Percentiles rank a stretch among this genome's conserved stretches.
Conservation (phyloP, 2,888 invertebrate genomes). For the Coremacera marginata region DNA sequence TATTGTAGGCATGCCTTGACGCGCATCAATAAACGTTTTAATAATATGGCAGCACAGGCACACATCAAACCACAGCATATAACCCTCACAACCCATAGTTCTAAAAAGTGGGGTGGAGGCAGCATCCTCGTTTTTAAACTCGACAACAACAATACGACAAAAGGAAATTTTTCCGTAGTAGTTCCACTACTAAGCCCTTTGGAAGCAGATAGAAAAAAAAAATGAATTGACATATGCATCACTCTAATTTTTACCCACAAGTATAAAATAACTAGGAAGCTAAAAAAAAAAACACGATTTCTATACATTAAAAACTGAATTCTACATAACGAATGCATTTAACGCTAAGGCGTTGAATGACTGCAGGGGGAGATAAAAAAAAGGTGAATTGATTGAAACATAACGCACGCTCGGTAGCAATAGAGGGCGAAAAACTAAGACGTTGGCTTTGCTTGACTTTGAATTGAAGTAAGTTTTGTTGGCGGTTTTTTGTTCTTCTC, state of each 20-base stretch:
- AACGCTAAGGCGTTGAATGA: background rate
- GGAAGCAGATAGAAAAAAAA: too few relatives aligned
- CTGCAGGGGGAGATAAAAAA: background rate
- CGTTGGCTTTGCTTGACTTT: background rate
- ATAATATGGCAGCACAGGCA: conserved; percentile 15
- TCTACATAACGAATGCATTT: conserved; percentile 35
- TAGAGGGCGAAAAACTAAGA: background rate
- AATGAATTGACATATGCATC: too few relatives aligned
- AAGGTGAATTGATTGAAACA: conserved; percentile 24
- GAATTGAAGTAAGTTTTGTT: background rate
- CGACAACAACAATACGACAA: too few relatives aligned
- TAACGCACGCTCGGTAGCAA: background rate
- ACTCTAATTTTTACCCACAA: too few relatives aligned
- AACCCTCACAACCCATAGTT: too few relatives aligned
- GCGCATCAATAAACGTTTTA: conserved; percentile 37
- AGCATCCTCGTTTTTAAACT: background rate
- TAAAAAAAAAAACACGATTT: too few relatives aligned
- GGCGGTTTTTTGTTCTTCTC: too few relatives aligned
- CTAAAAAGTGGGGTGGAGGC: background rate
- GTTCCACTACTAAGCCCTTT: too few relatives aligned
- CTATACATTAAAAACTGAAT: background rate
- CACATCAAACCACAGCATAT: background rate
- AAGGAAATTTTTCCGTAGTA: too few relatives aligned
- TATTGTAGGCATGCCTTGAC: conserved; percentile 23
- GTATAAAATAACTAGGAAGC: too few relatives aligned